Evolutionary conservation across 2,113 vertebrate genomes (phyloP).

Genomic region (Zosterops japonicus): DNA sequence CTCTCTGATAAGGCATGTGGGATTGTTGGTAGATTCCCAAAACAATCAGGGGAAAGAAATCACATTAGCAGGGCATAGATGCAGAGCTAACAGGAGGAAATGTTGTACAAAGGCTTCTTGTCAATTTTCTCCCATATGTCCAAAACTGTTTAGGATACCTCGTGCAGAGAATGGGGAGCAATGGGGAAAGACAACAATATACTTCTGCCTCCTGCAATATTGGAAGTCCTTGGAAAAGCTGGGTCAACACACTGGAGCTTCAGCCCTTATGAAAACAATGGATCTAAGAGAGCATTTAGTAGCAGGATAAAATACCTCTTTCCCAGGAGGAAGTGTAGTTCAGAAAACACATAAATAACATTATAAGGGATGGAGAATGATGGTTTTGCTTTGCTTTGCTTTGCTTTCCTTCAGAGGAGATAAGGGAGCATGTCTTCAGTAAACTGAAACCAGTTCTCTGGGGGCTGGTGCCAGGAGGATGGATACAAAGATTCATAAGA

Average conservation of each 20-base stretch:
- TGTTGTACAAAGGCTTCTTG: neutral
- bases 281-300: neutral
- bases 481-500: too few species aligned
- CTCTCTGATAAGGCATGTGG: neutral
- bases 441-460: too few species aligned
- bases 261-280: neutral
- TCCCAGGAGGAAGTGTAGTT: neutral
- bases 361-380: neutral
- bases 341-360: neutral
- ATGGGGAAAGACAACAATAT: neutral
- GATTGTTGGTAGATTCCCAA: neutral
- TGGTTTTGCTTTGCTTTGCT: neutral
- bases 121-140: neutral
- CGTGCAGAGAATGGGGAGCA: too few species aligned
- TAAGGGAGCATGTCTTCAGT: too few species aligned
- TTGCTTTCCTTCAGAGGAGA: neutral
- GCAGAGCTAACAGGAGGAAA: neutral
- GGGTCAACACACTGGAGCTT: neutral
- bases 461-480: rapidly evolving
- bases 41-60: neutral
- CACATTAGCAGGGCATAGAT: neutral
- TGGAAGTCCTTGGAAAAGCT: neutral
- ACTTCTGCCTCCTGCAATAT: neutral
- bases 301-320: neutral
- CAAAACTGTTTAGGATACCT: neutral